phyloP scores from a whole-genome alignment of 2,113 vertebrate genomes.

The Mormyrus lacerda region DNA sequence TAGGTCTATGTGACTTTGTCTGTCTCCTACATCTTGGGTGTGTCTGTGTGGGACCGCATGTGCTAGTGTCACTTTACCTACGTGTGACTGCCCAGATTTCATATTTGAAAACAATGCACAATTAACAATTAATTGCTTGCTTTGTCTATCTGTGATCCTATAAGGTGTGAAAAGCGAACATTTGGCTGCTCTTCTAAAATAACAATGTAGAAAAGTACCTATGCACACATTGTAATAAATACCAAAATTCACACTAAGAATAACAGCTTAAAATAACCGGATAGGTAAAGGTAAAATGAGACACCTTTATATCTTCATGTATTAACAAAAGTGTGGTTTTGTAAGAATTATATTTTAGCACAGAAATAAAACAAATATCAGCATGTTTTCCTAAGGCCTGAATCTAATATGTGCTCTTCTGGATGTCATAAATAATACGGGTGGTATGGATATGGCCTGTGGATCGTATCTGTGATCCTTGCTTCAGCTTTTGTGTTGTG shows the following conservation, averaged over 20 bases:
- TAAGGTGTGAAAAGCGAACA: not conserved
- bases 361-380: not conserved
- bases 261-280: not conserved
- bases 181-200: not conserved
- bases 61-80: not conserved
- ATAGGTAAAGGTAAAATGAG: not conserved
- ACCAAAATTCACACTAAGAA: not conserved
- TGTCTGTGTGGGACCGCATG: not conserved
- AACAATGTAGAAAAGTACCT: not conserved
- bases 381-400: not conserved
- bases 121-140: not conserved
- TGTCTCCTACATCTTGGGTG: not conserved
- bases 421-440: not conserved
- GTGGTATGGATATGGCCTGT: not conserved
- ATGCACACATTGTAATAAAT: not conserved
- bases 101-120: not conserved
- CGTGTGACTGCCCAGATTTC: too few relatives aligned
- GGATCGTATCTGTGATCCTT: not conserved
- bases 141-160: not conserved
- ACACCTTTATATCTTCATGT: not conserved
- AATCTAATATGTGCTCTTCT: not conserved
- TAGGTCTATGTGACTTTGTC: not conserved
- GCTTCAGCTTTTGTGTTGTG: not conserved
- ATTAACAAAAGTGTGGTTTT: constrained; percentile 3
- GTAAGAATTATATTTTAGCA: not conserved